A percentile compares a stretch with the other conserved stretches of the same genome.
Conservation (phyloP, 2,888 invertebrate genomes). For the Agonopterix subpropinquella region DNA sequence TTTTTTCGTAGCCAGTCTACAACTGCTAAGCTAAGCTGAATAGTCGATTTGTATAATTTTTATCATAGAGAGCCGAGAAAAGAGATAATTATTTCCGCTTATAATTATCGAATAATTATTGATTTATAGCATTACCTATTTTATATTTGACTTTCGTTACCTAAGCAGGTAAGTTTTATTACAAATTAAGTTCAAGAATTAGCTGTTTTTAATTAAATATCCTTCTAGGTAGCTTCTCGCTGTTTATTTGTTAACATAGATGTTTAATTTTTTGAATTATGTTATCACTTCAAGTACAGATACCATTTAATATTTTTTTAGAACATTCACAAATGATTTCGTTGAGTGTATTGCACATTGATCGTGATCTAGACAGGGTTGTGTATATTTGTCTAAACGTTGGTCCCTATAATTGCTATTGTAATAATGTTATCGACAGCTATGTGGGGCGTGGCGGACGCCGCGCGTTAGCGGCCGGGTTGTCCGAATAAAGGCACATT, state of each 20-base stretch:
- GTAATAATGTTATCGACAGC: slow-evolving; percentile 45
- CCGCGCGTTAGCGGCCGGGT: slow-evolving; percentile 59
- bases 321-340: slow-evolving; percentile 27
- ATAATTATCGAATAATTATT: too few relatives aligned
- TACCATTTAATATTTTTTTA: background rate
- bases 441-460: slow-evolving; percentile 39
- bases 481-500: slow-evolving; percentile 74
- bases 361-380: slow-evolving; percentile 47
- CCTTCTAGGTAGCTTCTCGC: too few relatives aligned
- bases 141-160: too few relatives aligned
- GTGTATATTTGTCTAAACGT: slow-evolving; percentile 73
- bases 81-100: too few relatives aligned
- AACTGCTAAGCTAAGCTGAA: background rate
- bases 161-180: too few relatives aligned
- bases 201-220: too few relatives aligned
- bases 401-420: slow-evolving; percentile 75
- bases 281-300: too few relatives aligned
- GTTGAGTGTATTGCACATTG: slow-evolving; percentile 49
- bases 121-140: too few relatives aligned
- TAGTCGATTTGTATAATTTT: background rate
- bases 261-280: too few relatives aligned
- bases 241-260: too few relatives aligned
- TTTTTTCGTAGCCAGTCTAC: too few relatives aligned
- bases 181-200: too few relatives aligned
- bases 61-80: background rate